Evolutionary conservation across 2,888 invertebrate species (phyloP), one percentile per base, ranked within the genome.

Genomic region (Xestia rhomboidea): DNA sequence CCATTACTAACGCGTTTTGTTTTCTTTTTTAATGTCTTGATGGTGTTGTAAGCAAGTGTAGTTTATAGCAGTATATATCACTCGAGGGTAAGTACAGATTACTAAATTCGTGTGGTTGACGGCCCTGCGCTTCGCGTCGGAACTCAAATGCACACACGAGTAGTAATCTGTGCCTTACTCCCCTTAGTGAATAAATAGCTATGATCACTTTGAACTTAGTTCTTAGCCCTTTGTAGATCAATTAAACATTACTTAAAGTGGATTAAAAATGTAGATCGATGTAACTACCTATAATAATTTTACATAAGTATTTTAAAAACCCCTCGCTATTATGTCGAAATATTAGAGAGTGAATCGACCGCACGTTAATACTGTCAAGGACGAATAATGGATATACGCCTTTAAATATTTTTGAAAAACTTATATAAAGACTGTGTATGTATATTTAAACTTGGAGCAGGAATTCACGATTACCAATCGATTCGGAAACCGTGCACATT

Each of bases 261-360:
- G 24, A 24, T 44, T 13, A 0, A 51, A 46, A 27, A 72, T 77
- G n/a, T 51, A 38, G 46, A 63, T 54, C 34, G 6, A n/a, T 18
- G 49, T 18, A 68, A 44, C n/a, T 34, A 34, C 30, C 30, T 49
- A 27, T 1, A 34, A 34, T 41, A 38, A 27, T 80, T 76, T 75
- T 68, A 69, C 63, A 86, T 68, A n/a, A n/a, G n/a, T n/a, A 68
- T 62, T 67, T 57, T 21, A 60, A 62, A 46, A 73, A 63, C 30
- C 63, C 30, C 60, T 64, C 57, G 30, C 46, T 1, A 7, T 41
- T 11, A 34, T 86, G 77, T 69, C 15, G 85, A 77, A 82, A 86
- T 79, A 66, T 70, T 87, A 82, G 87, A 87, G 73, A 83, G 83
- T 64, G 73, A 70, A 70, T 68, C 67, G 63, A 67, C 11, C 49